Evolutionary conservation across 2,797 vertebrate genomes (phyloP).

Genomic region (Syndactyla subalaris): DNA sequence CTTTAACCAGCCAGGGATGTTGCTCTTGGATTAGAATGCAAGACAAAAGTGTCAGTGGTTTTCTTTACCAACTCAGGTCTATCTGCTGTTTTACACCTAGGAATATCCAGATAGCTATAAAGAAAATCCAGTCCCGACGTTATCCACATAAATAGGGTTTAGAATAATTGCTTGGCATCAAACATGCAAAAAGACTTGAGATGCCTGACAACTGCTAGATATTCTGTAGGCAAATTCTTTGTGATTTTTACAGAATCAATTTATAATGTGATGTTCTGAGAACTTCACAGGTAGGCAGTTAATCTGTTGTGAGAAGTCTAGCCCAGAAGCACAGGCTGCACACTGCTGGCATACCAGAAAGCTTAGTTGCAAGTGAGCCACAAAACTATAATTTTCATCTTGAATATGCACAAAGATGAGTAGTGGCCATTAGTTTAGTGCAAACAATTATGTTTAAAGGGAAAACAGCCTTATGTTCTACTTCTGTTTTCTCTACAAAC

Average conservation of each 20-base stretch:
- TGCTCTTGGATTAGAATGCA: neutral
- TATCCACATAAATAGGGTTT: neutral
- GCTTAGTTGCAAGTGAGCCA: conserved; percentile 55
- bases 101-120: neutral
- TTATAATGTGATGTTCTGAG: neutral
- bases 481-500: conserved; percentile 64
- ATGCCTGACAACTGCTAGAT: conserved; percentile 37
- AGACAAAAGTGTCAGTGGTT: neutral
- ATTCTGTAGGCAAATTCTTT: conserved; percentile 50
- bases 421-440: conserved; percentile 56
- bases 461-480: conserved; percentile 53
- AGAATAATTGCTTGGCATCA: neutral
- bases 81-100: neutral
- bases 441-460: conserved; percentile 65
- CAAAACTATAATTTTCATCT: conserved; percentile 52
- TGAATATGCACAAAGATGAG: conserved; percentile 44
- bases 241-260: conserved; percentile 10
- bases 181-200: conserved; percentile 24
- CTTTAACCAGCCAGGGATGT: neutral
- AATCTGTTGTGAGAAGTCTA: conserved; percentile 38
- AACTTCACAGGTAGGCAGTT: conserved; percentile 42
- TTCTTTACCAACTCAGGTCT: conserved; percentile 42
- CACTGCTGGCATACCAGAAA: conserved; percentile 61
- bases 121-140: neutral
- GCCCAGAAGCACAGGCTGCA: conserved; percentile 32